A percentile compares a stretch with the other conserved stretches of the same genome.
These are phyloP conservation scores for Eilema depressum DNA, from an alignment of 2,888 invertebrate species.

Conservation along the genomic window DNA sequence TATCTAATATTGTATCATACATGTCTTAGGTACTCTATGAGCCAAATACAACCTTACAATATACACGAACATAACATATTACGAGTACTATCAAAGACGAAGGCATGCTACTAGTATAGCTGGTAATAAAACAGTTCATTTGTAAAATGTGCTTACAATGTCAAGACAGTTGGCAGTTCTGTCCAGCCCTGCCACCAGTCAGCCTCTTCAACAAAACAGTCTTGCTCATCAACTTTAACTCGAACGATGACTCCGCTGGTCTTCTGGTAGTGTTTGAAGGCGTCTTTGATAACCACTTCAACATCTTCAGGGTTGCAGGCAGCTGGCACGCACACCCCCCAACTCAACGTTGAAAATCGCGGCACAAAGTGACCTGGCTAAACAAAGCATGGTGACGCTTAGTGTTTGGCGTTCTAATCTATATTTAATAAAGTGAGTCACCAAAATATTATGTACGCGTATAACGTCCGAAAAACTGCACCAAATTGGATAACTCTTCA, in stretches of 20 bases:
- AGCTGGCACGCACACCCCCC: constrained; percentile 90
- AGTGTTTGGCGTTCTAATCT: constrained; percentile 42
- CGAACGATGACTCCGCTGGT: constrained; percentile 86
- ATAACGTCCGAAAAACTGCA: too few relatives aligned
- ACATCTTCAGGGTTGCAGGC: constrained; percentile 88
- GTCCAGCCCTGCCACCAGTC: constrained; percentile 75
- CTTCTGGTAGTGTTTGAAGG: constrained; percentile 87
- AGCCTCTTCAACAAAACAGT: constrained; percentile 86
- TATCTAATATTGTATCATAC: too few relatives aligned
- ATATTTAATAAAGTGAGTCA: too few relatives aligned
- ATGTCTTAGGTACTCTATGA: too few relatives aligned
- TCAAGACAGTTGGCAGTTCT: constrained; percentile 74
- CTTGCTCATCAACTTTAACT: constrained; percentile 88
- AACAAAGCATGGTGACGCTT: constrained; percentile 72
- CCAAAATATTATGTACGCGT: too few relatives aligned
- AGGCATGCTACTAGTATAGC: too few relatives aligned
- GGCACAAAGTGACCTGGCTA: constrained; percentile 92
- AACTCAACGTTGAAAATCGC: constrained; percentile 90
- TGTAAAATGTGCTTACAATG: constrained; percentile 69
- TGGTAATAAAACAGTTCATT: not conserved
- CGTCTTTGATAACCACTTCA: constrained; percentile 85
- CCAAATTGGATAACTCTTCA: too few relatives aligned
- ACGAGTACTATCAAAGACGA: too few relatives aligned
- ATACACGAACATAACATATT: too few relatives aligned
- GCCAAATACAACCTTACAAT: too few relatives aligned